Base-by-base conservation (phyloP, 1,140 invertebrate species). In the Drosophila sp. region DNA sequence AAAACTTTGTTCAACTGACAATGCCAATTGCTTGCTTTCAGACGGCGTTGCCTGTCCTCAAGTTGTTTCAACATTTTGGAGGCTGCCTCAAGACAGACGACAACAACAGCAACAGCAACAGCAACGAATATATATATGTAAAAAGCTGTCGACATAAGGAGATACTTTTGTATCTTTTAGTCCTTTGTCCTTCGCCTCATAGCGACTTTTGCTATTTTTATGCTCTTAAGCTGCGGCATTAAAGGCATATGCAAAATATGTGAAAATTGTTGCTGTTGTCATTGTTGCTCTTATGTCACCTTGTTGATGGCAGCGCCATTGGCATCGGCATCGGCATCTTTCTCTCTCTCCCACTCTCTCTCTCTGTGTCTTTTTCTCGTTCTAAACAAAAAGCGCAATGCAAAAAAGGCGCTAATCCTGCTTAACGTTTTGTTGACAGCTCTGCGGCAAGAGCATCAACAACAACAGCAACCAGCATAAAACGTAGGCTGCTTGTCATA, bases 161-260 rank as follows among this genome's bases (percentile, higher is more conserved):
- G 84, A 77, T 71, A 89, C 84, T 89, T 84, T 30, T 65, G 68
- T 44, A 66, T 63, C 68, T 65, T 67, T 79, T 82, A 79, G 79
- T 87, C 67, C 56, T 70, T 71, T 38, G 29, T 60, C 10, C 6
- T 4, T 17, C 11, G 0, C 11, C 29, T 29, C 29, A 23, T 23
- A 70, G 67, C 72, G 83, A 80, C 72, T 83, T 86, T 76, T 87
- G 83, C 83, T 79, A 87, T 86, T 87, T 87, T 86, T 87, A 87
- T 60, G 84, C 75, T 75, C 66, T 75, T 86, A 83, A 86, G 83
- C 76, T 55, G 44, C 23, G 76, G 73, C 77, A 86, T 86, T 86
- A 87, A 87, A 83, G 83, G 76, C 83, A 83, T 86, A 86, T 86
- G 83, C 76, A 87, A 89, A 87, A 76, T 76, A 77, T 69, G 56